Evolutionary conservation across 2,888 invertebrate genomes (phyloP).

Genomic region (Lasioglossum marginatum): DNA sequence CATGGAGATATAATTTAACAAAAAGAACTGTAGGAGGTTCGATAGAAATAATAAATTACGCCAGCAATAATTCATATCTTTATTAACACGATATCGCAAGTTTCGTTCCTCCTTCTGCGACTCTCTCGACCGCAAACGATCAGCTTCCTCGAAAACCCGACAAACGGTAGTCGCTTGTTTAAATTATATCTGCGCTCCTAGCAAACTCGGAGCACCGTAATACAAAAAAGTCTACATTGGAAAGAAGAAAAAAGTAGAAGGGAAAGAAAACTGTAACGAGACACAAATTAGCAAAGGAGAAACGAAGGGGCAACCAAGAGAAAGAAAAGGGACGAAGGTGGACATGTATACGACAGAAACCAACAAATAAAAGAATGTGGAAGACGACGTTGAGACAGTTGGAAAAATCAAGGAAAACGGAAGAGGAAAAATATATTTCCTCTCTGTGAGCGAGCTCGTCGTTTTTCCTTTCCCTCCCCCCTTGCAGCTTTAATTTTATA

Average conservation of each 20-base stretch:
- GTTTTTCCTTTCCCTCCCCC: conserved; percentile 56
- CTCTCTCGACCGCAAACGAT: background rate
- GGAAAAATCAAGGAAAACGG: conserved; percentile 15
- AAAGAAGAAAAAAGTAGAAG: background rate
- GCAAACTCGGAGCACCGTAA: background rate
- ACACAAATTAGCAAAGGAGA: background rate
- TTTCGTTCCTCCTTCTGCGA: background rate
- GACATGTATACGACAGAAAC: background rate
- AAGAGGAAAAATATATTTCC: conserved; percentile 49
- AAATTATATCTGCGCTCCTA: background rate
- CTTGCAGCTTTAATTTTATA: background rate
- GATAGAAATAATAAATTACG: background rate
- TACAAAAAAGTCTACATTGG: background rate
- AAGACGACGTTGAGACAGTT: background rate
- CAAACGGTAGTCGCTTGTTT: background rate
- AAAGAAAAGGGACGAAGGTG: background rate
- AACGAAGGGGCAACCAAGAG: background rate
- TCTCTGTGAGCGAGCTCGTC: conserved; percentile 56
- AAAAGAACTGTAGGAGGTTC: too few species aligned
- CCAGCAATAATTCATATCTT: background rate
- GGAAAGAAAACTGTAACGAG: background rate
- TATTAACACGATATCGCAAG: background rate
- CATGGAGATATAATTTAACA: background rate
- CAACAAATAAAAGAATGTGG: background rate
- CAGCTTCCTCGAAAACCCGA: background rate